Percentiles rank a stretch among this genome's conserved stretches.
These are phyloP conservation scores for Actenoides lindsayi DNA, from an alignment of 2,113 vertebrate species.

Conservation along the genomic window DNA sequence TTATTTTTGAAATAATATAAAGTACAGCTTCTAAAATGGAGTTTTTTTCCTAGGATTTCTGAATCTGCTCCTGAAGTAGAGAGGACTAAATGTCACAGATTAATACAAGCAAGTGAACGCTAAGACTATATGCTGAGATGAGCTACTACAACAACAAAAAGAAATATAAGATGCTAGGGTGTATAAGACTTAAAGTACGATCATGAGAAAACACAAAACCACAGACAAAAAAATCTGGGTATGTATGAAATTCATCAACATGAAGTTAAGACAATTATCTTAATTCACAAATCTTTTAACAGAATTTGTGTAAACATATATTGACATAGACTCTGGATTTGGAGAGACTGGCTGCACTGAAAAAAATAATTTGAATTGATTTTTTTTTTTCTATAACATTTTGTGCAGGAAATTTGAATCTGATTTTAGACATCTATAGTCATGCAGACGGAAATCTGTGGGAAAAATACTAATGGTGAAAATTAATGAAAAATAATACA, in stretches of 20 bases:
- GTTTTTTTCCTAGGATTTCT: background rate
- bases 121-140: background rate
- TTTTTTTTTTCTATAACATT: background rate
- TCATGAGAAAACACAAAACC: background rate
- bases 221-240: background rate
- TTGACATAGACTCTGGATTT: background rate
- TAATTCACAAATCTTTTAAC: background rate
- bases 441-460: background rate
- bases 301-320: background rate
- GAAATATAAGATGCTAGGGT: background rate
- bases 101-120: background rate
- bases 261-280: background rate
- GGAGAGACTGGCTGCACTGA: background rate
- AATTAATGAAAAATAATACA: background rate
- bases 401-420: background rate
- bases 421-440: background rate
- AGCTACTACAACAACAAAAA: background rate
- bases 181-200: background rate
- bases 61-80: background rate
- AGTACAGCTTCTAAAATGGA: background rate
- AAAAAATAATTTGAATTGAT: background rate
- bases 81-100: background rate
- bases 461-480: background rate
- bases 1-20: background rate
- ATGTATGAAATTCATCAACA: background rate